These are phyloP conservation scores for Buteo buteo DNA, from an alignment of 2,113 vertebrate species.

Conservation along the genomic window DNA sequence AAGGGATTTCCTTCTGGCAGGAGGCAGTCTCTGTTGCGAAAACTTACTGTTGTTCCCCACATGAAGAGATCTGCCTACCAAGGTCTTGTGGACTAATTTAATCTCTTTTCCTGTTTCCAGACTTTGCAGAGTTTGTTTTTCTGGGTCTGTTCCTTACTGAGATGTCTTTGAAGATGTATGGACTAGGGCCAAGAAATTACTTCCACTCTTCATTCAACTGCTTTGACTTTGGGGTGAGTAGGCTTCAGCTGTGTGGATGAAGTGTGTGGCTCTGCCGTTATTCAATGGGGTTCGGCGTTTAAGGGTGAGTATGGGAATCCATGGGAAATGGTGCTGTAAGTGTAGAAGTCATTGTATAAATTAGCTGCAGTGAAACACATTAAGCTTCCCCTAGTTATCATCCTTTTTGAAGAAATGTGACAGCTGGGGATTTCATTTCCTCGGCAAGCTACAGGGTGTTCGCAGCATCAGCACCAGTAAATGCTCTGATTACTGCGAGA, in stretches of 20 bases:
- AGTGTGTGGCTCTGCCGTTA: rapidly evolving
- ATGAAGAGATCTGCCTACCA: background rate
- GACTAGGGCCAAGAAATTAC: slow-evolving; percentile 91
- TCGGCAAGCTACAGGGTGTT: background rate
- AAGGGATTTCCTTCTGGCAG: background rate
- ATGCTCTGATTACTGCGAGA: background rate
- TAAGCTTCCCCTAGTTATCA: background rate
- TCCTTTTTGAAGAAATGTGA: background rate
- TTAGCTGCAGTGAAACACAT: background rate
- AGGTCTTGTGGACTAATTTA: background rate
- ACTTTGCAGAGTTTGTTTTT: slow-evolving; percentile 96
- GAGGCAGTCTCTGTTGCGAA: background rate
- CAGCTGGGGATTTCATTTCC: background rate
- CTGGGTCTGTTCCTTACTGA: slow-evolving; percentile 94
- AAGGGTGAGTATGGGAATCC: background rate
- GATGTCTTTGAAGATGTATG: slow-evolving; percentile 98
- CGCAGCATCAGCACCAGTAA: background rate
- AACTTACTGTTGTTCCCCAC: background rate
- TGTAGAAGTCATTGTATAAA: background rate
- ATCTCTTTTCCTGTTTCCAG: slow-evolving; percentile 67
- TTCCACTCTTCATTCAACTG: slow-evolving; percentile 99
- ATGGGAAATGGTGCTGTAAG: background rate
- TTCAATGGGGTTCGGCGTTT: background rate
- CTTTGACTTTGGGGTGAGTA: slow-evolving; percentile 95
- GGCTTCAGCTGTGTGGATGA: background rate